These are phyloP conservation scores for Tenthredo livida DNA, from an alignment of 2,888 invertebrate species.

Conservation along the genomic window DNA sequence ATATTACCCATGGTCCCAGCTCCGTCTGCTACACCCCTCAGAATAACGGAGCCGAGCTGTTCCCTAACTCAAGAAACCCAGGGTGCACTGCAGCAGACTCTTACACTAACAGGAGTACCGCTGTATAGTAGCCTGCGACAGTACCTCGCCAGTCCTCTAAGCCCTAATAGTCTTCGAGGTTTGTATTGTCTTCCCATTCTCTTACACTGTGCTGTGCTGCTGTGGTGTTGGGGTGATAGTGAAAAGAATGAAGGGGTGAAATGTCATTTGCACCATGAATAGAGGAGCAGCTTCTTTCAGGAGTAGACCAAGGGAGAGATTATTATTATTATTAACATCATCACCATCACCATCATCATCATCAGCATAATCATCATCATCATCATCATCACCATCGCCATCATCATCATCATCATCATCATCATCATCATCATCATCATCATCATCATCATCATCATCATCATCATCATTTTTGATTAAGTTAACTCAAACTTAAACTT, in stretches of 20 bases:
- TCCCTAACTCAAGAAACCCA: background rate
- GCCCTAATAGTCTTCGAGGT: slow-evolving; percentile 45
- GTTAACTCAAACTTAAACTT: too few species aligned
- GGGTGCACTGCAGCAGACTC: background rate
- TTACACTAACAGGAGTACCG: slow-evolving; percentile 32
- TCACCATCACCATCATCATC: background rate
- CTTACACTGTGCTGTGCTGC: background rate
- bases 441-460: background rate
- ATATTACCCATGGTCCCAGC: background rate
- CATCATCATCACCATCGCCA: background rate
- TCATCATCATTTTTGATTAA: too few species aligned
- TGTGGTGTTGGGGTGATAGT: background rate
- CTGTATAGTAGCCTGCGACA: background rate
- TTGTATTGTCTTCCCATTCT: slow-evolving; percentile 26
- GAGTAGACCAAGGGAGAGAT: background rate
- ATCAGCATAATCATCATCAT: background rate
- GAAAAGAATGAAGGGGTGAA: slow-evolving; percentile 44
- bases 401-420: too few species aligned
- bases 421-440: background rate
- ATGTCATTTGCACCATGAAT: slow-evolving; percentile 32
- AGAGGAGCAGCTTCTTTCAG: background rate
- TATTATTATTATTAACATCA: background rate
- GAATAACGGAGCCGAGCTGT: background rate
- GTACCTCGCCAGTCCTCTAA: background rate
- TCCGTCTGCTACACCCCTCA: slow-evolving; percentile 4